These are phyloP conservation scores for Dendroctonus valens DNA, from an alignment of 1,140 invertebrate species.

Conservation along the genomic window DNA sequence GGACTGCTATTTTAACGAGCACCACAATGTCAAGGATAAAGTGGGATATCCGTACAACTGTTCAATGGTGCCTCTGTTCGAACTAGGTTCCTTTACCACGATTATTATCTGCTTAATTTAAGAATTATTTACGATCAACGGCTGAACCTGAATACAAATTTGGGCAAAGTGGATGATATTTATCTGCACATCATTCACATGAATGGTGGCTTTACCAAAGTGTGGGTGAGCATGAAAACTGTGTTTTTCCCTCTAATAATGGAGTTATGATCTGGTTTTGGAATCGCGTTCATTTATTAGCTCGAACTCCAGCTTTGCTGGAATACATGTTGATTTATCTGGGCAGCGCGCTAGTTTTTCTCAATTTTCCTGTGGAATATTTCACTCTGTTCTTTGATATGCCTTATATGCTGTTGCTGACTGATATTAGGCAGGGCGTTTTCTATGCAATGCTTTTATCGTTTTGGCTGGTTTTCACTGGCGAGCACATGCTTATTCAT, in stretches of 20 bases:
- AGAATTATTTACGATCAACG: constrained; percentile 75
- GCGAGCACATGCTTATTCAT: constrained; percentile 93
- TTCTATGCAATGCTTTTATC: constrained; percentile 95
- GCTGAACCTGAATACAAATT: constrained; percentile 69
- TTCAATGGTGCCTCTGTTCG: constrained; percentile 88
- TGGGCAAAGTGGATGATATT: constrained; percentile 77
- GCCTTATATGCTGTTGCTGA: constrained; percentile 93
- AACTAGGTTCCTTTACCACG: constrained; percentile 95
- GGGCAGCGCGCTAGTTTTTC: constrained; percentile 79
- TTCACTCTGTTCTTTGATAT: constrained; percentile 86
- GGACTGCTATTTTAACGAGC: constrained; percentile 67
- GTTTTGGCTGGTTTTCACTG: constrained; percentile 98
- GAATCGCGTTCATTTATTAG: constrained; percentile 82
- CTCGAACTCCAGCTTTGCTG: constrained; percentile 80
- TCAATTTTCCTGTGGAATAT: constrained; percentile 95
- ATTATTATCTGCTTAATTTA: constrained; percentile 95
- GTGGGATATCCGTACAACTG: constrained; percentile 86
- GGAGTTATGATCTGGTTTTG: constrained; percentile 92
- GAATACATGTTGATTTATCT: constrained; percentile 89
- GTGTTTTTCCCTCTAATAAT: constrained; percentile 89
- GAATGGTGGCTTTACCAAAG: constrained; percentile 98
- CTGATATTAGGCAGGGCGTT: constrained; percentile 94
- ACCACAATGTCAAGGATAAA: constrained; percentile 53
- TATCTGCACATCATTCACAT: constrained; percentile 50
- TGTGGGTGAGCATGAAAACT: constrained; percentile 96